Evolutionary conservation across 1,140 invertebrate species (phyloP), one percentile per base, ranked within the genome.

Genomic region (Bathynomus jamesi): DNA sequence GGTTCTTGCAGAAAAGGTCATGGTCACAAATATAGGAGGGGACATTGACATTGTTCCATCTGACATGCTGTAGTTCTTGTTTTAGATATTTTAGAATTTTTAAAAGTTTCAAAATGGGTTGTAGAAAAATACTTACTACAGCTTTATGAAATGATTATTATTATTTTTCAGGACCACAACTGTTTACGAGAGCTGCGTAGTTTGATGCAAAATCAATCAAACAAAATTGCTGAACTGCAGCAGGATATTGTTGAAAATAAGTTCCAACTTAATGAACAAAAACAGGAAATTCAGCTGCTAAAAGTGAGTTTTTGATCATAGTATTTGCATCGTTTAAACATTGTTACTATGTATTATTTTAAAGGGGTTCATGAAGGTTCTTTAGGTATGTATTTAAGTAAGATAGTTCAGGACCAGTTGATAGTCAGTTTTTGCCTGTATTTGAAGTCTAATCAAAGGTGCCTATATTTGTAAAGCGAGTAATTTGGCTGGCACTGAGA

Each of bases 171-270:
- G 81, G 91, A 94, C 78, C 95, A 98, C 80, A 96, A 97, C 80
- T 98, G 95, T 82, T 90, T 96, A 5, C 85, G 90, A 74, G 94
- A 96, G 82, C 82, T 98, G 2, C 85, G 94, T 67, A 87, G 87
- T 8, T 81, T 95, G n/a, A 90, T 96, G 67, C 87, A 91, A 63
- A 89, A 89, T 28, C 92, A 96, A 80, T 89, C 94, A 74, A 88
- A 90, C 69, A 94, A 94, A 82, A 83, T 96, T 28, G 87, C 86
- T 21, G 91, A 94, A 73, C 88, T 93, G 79, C 91, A 95, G 79
- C 87, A 91, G 71, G 91, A 95, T 79, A 83, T 96, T 21, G 88
- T 87, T 21, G 93, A 96, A 80, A 89, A 94, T 77, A 89, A 92
- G 80, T 87, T 93, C 78, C 89, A 92, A 78, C 89, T 96, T 32